A percentile compares a stretch with the other conserved stretches of the same genome.
These are phyloP conservation scores for Drosophila erecta DNA, from an alignment of 1,140 invertebrate species.

Conservation along the genomic window DNA sequence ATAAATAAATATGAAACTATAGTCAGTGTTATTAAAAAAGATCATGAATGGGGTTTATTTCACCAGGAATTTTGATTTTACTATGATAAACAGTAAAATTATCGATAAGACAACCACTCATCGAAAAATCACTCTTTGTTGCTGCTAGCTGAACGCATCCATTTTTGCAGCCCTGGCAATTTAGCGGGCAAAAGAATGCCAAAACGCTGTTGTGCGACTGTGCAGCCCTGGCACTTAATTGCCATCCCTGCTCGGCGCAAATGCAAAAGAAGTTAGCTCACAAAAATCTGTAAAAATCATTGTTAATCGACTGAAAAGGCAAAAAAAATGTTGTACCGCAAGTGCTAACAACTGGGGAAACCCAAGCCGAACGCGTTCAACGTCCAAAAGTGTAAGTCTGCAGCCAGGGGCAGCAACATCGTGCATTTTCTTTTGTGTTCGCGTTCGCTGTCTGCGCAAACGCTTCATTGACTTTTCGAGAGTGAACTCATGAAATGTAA, in stretches of 20 bases:
- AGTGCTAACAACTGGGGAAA: constrained; percentile 14
- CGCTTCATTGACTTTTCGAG: constrained; percentile 78
- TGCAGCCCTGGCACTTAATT: constrained; percentile 19
- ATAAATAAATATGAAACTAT: too few relatives aligned
- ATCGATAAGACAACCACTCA: not conserved
- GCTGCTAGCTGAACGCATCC: not conserved
- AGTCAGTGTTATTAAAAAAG: too few relatives aligned
- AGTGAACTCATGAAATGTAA: constrained; percentile 29
- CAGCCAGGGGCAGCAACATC: constrained; percentile 20
- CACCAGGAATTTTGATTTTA: not conserved
- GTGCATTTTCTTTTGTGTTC: constrained; percentile 73
- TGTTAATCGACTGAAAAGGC: constrained; percentile 34
- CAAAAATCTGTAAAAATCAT: constrained; percentile 35
- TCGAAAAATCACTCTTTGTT: not conserved
- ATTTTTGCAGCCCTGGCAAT: constrained; percentile 31
- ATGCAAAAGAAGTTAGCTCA: constrained; percentile 40
- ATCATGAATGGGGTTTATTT: too few relatives aligned
- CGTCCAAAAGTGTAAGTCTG: constrained; percentile 46
- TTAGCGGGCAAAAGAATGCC: constrained; percentile 70
- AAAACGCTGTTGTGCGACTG: constrained; percentile 6
- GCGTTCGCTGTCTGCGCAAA: constrained; percentile 65
- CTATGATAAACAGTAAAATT: not conserved
- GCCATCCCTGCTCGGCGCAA: constrained; percentile 49
- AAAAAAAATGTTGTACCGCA: constrained; percentile 5
- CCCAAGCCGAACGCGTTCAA: constrained; percentile 4